A percentile compares a stretch with the other conserved stretches of the same genome.
phyloP scores from a whole-genome alignment of 2,113 vertebrate species.

The Pseudorhombus dupliciocellatus region DNA sequence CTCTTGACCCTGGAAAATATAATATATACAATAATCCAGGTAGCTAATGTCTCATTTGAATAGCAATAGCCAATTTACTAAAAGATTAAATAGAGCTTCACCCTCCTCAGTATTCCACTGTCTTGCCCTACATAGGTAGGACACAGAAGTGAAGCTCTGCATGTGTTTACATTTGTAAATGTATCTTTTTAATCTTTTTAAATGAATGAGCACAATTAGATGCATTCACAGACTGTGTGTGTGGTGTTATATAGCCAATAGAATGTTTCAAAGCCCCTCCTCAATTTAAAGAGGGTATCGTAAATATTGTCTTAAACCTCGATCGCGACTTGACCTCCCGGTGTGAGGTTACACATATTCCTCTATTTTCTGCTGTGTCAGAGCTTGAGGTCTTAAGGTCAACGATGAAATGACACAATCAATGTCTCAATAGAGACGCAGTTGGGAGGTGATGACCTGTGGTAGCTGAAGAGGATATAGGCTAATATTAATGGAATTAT shows the following conservation, averaged over 20 bases:
- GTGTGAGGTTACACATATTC: slow-evolving; percentile 27
- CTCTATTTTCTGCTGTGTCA: slow-evolving; percentile 49
- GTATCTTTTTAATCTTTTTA: not conserved
- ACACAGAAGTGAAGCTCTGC: not conserved
- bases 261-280: slow-evolving; percentile 4
- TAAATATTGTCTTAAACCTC: slow-evolving; percentile 55
- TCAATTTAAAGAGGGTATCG: not conserved
- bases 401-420: slow-evolving; percentile 55
- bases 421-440: slow-evolving; percentile 56
- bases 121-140: not conserved
- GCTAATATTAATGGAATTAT: slow-evolving; percentile 58
- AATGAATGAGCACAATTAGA: no score
- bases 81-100: not conserved
- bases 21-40: not conserved
- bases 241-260: slow-evolving; percentile 20
- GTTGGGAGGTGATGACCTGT: slow-evolving; percentile 45
- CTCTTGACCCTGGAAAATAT: not conserved
- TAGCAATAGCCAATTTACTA: not conserved
- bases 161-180: not conserved
- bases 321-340: slow-evolving; percentile 31
- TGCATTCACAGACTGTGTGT: no score
- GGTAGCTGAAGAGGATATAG: slow-evolving; percentile 36
- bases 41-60: not conserved
- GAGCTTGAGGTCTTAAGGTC: slow-evolving; percentile 42
- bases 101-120: no score